These are phyloP conservation scores for Diabrotica virgifera DNA, from an alignment of 1,140 invertebrate genomes.

Conservation along the genomic window DNA sequence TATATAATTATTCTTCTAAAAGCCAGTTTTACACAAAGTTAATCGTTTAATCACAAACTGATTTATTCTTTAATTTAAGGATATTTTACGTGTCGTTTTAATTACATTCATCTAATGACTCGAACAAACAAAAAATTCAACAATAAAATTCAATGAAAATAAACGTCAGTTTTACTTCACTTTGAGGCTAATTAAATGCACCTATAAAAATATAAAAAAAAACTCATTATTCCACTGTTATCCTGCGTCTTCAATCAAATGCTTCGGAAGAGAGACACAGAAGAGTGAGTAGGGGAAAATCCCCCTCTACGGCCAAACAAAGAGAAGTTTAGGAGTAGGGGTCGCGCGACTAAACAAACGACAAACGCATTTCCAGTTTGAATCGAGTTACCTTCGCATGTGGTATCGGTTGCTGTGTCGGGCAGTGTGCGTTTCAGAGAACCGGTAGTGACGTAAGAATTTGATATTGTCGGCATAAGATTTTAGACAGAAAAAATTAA, in stretches of 20 bases:
- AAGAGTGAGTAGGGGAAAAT: neutral
- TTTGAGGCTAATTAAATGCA: neutral
- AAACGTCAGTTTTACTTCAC: neutral
- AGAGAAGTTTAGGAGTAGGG: slow-evolving; percentile 7
- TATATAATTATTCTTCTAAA: too few species aligned
- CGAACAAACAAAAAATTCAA: neutral
- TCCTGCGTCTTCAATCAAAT: neutral
- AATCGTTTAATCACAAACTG: too few species aligned
- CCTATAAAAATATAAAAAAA: neutral
- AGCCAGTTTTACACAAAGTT: too few species aligned
- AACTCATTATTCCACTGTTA: neutral
- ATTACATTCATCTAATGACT: neutral
- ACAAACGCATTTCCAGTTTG: slow-evolving; percentile 20
- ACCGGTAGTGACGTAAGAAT: slow-evolving; percentile 40
- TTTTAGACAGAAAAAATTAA: slow-evolving; percentile 20
- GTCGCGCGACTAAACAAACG: slow-evolving; percentile 17
- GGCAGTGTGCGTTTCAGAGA: slow-evolving; percentile 7
- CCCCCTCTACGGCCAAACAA: neutral
- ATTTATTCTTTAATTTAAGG: too few species aligned
- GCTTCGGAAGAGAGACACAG: neutral
- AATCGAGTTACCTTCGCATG: neutral
- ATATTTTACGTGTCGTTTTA: neutral
- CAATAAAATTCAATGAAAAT: neutral
- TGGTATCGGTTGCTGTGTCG: neutral
- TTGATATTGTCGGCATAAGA: slow-evolving; percentile 10